Percentiles rank a stretch among this genome's conserved stretches.
These are phyloP conservation scores for Danaus melanippus DNA, from an alignment of 1,140 invertebrate genomes.

Conservation along the genomic window DNA sequence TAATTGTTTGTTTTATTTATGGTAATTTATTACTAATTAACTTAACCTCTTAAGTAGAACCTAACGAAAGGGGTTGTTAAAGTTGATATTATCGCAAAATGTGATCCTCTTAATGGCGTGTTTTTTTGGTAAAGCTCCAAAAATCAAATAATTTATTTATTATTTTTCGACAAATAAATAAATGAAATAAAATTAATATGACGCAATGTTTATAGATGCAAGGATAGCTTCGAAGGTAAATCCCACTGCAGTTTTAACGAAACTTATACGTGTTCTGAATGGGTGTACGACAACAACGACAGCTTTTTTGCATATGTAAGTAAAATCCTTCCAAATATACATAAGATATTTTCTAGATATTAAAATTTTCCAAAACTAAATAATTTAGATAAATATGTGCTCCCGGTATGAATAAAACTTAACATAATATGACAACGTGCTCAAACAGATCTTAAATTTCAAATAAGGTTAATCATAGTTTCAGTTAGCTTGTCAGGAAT, in stretches of 20 bases:
- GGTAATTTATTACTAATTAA: no score
- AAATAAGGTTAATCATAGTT: conserved; percentile 15
- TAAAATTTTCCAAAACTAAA: neutral
- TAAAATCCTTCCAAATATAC: conserved; percentile 1
- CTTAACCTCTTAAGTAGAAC: no score
- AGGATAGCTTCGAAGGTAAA: conserved; percentile 4
- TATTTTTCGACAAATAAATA: no score
- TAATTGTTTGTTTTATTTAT: no score
- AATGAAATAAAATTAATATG: no score
- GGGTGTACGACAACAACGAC: conserved; percentile 35
- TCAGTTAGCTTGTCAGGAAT: conserved; percentile 53
- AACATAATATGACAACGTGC: neutral
- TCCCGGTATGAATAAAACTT: neutral
- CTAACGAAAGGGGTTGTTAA: no score
- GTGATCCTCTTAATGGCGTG: no score
- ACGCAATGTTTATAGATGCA: conserved; percentile 10
- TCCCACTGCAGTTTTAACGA: conserved; percentile 10
- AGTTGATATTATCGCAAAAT: no score
- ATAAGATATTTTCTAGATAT: neutral
- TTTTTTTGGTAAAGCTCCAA: no score
- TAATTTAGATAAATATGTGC: neutral
- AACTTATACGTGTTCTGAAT: conserved; percentile 24
- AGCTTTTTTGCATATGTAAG: conserved; percentile 45
- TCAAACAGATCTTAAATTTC: no score
- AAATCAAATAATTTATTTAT: no score